Conservation (phyloP, 2,113 vertebrate species). For the Alosa alosa region DNA sequence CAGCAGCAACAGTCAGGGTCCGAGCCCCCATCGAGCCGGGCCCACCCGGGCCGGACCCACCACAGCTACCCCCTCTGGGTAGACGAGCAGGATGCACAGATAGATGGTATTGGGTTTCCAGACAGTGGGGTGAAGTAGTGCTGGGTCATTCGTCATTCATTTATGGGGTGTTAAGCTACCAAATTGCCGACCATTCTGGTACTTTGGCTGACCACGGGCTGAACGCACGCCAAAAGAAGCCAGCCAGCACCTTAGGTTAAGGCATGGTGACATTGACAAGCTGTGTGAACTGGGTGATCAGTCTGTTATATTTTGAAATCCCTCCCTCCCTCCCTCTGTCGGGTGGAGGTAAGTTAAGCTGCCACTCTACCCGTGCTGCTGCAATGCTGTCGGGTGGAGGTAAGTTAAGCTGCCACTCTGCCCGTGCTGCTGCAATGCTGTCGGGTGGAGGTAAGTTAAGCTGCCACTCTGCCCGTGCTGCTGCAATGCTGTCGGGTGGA, state of each 20-base stretch:
- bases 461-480: constrained; percentile 45
- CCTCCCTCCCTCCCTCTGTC: neutral
- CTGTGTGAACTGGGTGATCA: constrained; percentile 2
- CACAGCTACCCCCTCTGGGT: neutral
- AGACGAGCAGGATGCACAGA: neutral
- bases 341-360: constrained; percentile 43
- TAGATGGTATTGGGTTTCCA: neutral
- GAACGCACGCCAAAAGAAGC: neutral
- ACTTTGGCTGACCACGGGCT: neutral
- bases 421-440: constrained; percentile 49
- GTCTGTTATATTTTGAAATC: neutral
- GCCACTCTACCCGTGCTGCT: constrained; percentile 43
- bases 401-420: constrained; percentile 42
- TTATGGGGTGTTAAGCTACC: neutral
- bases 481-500: constrained; percentile 24
- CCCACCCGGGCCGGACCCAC: neutral
- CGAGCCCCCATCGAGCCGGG: neutral
- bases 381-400: constrained; percentile 27
- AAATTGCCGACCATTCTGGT: neutral
- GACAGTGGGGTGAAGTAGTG: neutral
- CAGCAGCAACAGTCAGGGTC: constrained; percentile 61
- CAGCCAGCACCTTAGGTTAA: neutral
- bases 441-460: constrained; percentile 42
- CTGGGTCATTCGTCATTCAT: neutral
- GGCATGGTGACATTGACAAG: neutral